These are phyloP conservation scores for Tenthredo livida DNA, from an alignment of 2,888 invertebrate species.

Conservation along the genomic window DNA sequence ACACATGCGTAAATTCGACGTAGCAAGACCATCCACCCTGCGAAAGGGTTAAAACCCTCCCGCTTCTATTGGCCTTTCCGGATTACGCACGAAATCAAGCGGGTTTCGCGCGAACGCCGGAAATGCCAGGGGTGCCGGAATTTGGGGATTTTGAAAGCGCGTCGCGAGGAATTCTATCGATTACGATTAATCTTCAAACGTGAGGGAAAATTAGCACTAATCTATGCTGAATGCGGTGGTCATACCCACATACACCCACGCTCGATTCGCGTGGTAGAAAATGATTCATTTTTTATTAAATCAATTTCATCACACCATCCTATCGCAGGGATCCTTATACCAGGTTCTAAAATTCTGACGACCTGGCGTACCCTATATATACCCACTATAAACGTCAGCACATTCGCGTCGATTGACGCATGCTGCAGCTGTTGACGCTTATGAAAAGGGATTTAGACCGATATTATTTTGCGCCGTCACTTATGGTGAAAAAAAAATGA, in stretches of 20 bases:
- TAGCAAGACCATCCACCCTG: background rate
- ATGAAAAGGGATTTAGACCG: background rate
- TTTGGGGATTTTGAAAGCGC: constrained; percentile 39
- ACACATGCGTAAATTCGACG: background rate
- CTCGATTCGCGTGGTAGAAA: background rate
- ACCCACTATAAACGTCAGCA: constrained; percentile 7
- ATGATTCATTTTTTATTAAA: constrained; percentile 6
- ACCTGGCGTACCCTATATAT: background rate
- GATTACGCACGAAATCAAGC: constrained; percentile 46
- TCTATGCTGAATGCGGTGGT: constrained; percentile 21
- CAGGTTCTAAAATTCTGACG: background rate
- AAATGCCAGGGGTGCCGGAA: constrained; percentile 44
- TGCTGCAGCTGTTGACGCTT: constrained; percentile 9
- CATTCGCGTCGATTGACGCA: background rate
- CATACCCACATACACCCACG: background rate
- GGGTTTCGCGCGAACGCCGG: constrained; percentile 44
- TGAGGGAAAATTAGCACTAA: constrained; percentile 36
- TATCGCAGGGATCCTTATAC: background rate
- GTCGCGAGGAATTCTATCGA: constrained; percentile 45
- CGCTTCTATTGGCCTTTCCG: constrained; percentile 34
- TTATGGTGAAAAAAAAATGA: no score
- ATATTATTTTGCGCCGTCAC: background rate
- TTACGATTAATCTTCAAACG: constrained; percentile 41
- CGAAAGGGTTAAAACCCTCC: constrained; percentile 35
- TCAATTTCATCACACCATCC: background rate